Evolutionary conservation across 2,113 vertebrate genomes (phyloP), one percentile per base, ranked within the genome.

Genomic region (Lepus europaeus): DNA sequence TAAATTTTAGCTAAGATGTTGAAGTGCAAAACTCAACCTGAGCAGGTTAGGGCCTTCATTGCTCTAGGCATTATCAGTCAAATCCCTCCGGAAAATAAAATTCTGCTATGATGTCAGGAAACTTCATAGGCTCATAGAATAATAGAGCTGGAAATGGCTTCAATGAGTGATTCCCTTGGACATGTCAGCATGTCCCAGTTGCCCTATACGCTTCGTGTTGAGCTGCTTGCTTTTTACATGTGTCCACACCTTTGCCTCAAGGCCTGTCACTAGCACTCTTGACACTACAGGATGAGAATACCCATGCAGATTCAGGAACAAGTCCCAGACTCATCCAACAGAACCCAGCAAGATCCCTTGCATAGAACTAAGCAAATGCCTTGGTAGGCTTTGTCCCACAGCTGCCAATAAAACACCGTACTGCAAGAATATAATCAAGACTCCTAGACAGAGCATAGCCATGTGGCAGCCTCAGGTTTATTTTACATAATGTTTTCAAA

Each of bases 51-150:
- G 63, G 91, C 49, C 56, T 64, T 85, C 78, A 27, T 25, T 61
- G 87, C 73, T 82, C 51, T 64, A 78, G 73, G 72, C 87, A 90
- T 61, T 70, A 93, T 59, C 72, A 72, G 89, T 33, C 73, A 87
- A 45, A 14, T 61, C 78, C 80, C 70, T 64, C 33, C 90, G 81
- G 31, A 84, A 89, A 56, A 88, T 51, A 56, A 95, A 96, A 96
- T 94, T 91, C 72, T 90, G 93, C 69, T 84, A 31, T 66, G 91
- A 92, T 74, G 45, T 86, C 51, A 78, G 51, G 53, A 91, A 93
- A 89, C 49, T 53, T 96, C 73, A 89, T 1, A 53, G 79, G 93
- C 27, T 91, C 76, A 17, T 8, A 64, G 69, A 74, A 70, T 70
- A 90, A 91, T 9, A 74, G 22, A 90, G 69, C 29, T 64, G 53